Percentiles rank a stretch among this genome's conserved stretches.
Conservation (phyloP, 2,888 invertebrate species). For the Hyposoter didymator region DNA sequence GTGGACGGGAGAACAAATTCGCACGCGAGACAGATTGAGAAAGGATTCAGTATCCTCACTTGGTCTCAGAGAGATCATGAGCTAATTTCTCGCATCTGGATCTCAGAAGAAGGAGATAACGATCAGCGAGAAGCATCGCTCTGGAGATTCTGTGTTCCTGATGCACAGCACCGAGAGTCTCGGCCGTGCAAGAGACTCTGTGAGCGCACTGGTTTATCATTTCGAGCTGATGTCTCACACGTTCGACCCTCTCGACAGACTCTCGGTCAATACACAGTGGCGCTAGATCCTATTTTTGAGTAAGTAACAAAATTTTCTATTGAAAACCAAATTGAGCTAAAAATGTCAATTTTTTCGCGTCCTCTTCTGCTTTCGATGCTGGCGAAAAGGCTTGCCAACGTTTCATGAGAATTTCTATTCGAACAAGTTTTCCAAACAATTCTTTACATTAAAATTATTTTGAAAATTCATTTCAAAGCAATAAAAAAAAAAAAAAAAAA, state of each 20-base stretch:
- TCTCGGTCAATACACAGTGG: constrained; percentile 81
- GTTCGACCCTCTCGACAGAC: constrained; percentile 80
- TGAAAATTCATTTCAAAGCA: background rate
- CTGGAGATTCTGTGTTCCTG: constrained; percentile 81
- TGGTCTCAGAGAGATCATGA: constrained; percentile 79
- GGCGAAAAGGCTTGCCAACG: background rate
- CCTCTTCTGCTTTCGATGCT: background rate
- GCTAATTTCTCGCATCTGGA: constrained; percentile 79
- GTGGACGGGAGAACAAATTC: constrained; percentile 39
- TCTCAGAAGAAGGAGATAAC: constrained; percentile 79
- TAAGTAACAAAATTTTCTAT: constrained; percentile 27
- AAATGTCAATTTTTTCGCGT: background rate
- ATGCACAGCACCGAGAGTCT: constrained; percentile 81
- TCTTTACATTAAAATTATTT: no score
- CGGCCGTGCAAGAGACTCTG: constrained; percentile 79
- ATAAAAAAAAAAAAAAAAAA: no score
- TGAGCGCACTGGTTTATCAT: constrained; percentile 80
- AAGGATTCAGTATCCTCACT: constrained; percentile 75
- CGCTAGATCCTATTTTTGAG: constrained; percentile 76
- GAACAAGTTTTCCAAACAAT: background rate
- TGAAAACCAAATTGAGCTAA: constrained; percentile 25
- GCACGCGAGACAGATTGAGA: constrained; percentile 14
- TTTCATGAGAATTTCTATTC: background rate
- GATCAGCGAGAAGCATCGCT: constrained; percentile 79
- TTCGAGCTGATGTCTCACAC: constrained; percentile 78